Evolutionary conservation across 2,888 invertebrate genomes (phyloP).

Genomic region (Zaprionus lineosus): DNA sequence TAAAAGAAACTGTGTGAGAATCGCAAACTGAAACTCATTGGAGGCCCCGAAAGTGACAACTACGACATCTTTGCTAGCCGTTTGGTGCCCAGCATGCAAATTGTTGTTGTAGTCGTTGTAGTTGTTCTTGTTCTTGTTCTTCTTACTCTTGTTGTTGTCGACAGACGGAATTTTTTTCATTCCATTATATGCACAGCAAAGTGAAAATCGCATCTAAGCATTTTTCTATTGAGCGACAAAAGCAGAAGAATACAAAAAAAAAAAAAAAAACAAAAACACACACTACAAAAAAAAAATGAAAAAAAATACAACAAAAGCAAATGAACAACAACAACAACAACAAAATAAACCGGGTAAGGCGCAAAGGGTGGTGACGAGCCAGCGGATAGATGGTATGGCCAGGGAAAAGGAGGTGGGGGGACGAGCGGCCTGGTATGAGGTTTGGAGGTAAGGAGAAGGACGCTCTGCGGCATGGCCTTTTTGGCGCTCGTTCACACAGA

Average conservation of each 20-base stretch:
- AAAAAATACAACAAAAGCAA: conserved; percentile 8
- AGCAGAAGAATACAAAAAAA: conserved; percentile 37
- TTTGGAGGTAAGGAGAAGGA: conserved; percentile 40
- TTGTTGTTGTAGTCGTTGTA: conserved; percentile 49
- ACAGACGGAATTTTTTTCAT: conserved; percentile 82
- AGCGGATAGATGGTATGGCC: too few species aligned
- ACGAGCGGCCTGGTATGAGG: not conserved
- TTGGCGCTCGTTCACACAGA: conserved; percentile 76
- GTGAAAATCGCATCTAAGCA: conserved; percentile 71
- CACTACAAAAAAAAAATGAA: conserved; percentile 34
- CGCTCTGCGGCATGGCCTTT: conserved; percentile 63
- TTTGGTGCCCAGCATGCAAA: conserved; percentile 28
- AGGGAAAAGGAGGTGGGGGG: not conserved
- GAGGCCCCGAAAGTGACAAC: conserved; percentile 73
- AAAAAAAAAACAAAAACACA: conserved; percentile 30
- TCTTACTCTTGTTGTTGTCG: conserved; percentile 53
- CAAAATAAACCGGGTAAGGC: not conserved
- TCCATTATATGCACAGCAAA: conserved; percentile 80
- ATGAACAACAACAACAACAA: conserved; percentile 20
- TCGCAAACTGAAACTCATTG: conserved; percentile 70
- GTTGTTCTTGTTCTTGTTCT: conserved; percentile 12
- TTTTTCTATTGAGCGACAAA: conserved; percentile 71
- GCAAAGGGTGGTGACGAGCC: not conserved
- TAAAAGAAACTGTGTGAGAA: conserved; percentile 61
- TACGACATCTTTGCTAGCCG: conserved; percentile 59